These are phyloP conservation scores for Zosterops hypoxanthus DNA, from an alignment of 2,113 vertebrate species.

Conservation along the genomic window DNA sequence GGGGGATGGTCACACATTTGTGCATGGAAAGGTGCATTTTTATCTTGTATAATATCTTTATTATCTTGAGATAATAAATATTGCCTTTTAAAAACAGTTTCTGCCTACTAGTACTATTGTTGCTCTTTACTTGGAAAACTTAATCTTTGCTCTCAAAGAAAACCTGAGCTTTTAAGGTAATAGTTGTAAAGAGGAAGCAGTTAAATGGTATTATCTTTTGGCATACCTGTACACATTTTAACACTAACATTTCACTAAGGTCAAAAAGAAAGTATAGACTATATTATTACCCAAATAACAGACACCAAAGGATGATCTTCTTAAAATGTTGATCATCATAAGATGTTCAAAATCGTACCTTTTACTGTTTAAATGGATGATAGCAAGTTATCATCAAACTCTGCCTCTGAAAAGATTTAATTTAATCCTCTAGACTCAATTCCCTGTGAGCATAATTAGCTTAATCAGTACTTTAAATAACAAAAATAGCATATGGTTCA, in stretches of 20 bases:
- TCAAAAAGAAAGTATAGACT: not conserved
- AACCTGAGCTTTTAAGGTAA: not conserved
- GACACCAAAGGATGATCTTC: not conserved
- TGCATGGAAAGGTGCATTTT: not conserved
- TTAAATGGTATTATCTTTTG: not conserved
- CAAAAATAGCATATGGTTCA: not conserved
- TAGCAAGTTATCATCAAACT: not conserved
- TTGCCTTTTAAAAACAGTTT: not conserved
- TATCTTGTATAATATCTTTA: not conserved
- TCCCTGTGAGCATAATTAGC: slow-evolving; percentile 31
- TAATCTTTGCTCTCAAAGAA: not conserved
- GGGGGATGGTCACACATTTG: not conserved
- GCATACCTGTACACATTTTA: not conserved
- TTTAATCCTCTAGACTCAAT: not conserved
- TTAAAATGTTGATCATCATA: not conserved
- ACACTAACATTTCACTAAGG: not conserved
- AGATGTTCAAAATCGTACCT: not conserved
- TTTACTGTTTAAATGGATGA: not conserved
- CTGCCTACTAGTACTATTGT: not conserved
- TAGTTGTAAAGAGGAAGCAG: not conserved
- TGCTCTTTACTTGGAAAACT: not conserved
- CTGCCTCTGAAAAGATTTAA: not conserved
- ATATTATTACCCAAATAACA: not conserved
- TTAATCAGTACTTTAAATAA: slow-evolving; percentile 35
- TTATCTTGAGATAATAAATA: slow-evolving; percentile 15